Conservation (phyloP, 2,113 vertebrate genomes). For the Thamnophis sirtalis region DNA sequence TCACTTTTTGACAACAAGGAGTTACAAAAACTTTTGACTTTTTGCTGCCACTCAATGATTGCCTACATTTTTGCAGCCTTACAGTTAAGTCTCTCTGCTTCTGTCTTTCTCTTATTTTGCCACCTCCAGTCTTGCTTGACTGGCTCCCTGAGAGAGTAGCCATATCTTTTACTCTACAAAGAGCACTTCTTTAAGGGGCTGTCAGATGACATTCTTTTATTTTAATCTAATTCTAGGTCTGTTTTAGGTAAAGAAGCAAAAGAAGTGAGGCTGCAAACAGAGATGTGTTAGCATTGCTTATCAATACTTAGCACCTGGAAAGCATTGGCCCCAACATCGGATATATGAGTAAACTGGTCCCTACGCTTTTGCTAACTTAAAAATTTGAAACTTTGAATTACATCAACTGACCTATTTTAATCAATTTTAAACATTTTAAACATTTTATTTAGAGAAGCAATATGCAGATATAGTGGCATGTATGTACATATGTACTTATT, state of each 20-base stretch:
- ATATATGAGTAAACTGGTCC: not conserved
- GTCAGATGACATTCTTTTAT: not conserved
- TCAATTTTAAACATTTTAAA: not conserved
- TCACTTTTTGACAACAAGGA: not conserved
- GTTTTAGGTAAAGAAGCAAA: not conserved
- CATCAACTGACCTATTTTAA: not conserved
- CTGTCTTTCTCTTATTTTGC: not conserved
- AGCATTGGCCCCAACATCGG: not conserved
- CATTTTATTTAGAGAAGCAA: not conserved
- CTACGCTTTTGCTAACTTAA: not conserved
- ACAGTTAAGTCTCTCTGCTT: not conserved
- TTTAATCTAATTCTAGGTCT: not conserved
- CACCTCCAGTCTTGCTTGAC: not conserved
- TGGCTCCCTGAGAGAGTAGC: not conserved
- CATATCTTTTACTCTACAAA: not conserved
- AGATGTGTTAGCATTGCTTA: not conserved
- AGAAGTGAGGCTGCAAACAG: not conserved
- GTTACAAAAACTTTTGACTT: not conserved
- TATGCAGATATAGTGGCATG: not conserved
- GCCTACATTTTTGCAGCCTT: not conserved
- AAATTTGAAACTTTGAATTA: not conserved
- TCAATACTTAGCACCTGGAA: not conserved
- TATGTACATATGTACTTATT: not conserved
- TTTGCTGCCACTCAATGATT: not conserved
- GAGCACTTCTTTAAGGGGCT: not conserved